Percentiles rank a stretch among this genome's conserved stretches.
These are phyloP conservation scores for Batillaria attramentaria DNA, from an alignment of 1,140 invertebrate species.

Conservation along the genomic window DNA sequence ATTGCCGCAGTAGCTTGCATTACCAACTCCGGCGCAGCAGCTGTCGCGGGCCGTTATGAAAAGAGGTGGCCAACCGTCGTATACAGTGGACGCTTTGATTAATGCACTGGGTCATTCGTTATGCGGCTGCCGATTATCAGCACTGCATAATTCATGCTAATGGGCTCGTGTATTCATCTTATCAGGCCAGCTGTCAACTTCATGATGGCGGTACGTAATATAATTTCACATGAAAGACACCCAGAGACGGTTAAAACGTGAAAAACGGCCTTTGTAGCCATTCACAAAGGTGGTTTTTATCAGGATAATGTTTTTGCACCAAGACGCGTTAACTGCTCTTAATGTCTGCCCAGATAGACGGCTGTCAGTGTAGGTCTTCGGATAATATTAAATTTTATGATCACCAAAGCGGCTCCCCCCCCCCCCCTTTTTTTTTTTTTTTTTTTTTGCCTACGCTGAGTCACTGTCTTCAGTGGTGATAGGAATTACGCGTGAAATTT, in stretches of 20 bases:
- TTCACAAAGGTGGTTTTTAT: slow-evolving; percentile 26
- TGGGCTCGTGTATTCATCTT: slow-evolving; percentile 31
- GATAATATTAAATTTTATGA: too few relatives aligned
- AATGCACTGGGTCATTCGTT: slow-evolving; percentile 31
- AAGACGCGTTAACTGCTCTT: background rate
- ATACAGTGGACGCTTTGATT: slow-evolving; percentile 6
- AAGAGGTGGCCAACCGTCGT: background rate
- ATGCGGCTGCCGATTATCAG: slow-evolving; percentile 28
- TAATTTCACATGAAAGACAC: slow-evolving; percentile 29
- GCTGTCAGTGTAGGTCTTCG: too few relatives aligned
- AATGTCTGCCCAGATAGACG: too few relatives aligned
- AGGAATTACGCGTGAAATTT: too few relatives aligned
- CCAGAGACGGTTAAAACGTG: slow-evolving; percentile 10
- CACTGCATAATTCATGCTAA: slow-evolving; percentile 33
- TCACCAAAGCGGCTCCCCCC: too few relatives aligned
- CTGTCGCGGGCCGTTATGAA: background rate
- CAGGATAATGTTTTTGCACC: slow-evolving; percentile 24
- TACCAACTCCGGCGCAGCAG: too few relatives aligned
- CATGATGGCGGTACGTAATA: slow-evolving; percentile 5
- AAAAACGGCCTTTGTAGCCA: slow-evolving; percentile 28
- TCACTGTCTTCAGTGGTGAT: too few relatives aligned
- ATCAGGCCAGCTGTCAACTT: slow-evolving; percentile 28
- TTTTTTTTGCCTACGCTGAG: too few relatives aligned
- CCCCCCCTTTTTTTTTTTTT: too few relatives aligned
- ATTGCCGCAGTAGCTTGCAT: too few relatives aligned